phyloP scores from a whole-genome alignment of 2,797 vertebrate genomes.

The Todus mexicanus region DNA sequence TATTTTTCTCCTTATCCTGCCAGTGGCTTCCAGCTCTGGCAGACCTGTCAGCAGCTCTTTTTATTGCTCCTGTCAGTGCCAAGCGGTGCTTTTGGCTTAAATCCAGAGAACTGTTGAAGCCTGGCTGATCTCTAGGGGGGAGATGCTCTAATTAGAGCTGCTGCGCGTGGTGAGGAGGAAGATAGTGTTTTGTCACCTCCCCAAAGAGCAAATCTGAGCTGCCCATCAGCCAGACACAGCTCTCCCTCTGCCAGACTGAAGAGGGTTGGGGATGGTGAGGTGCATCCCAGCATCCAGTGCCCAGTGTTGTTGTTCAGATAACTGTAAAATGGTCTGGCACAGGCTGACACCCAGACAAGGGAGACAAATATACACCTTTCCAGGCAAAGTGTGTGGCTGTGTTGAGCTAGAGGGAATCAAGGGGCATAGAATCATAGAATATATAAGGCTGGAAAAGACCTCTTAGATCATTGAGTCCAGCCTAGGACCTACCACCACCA shows the following conservation, averaged over 20 bases:
- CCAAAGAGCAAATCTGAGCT: background rate
- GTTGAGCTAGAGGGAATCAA: background rate
- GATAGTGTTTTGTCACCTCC: background rate
- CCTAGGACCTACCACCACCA: no score
- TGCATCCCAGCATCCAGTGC: background rate
- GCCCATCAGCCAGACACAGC: background rate
- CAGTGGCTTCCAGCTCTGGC: background rate
- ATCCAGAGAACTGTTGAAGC: background rate
- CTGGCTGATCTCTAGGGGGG: background rate
- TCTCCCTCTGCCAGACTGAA: background rate
- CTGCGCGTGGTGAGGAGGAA: background rate
- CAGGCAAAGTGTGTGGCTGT: background rate
- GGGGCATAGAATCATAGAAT: no score
- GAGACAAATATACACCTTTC: background rate
- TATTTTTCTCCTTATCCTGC: background rate
- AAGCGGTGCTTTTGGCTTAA: background rate
- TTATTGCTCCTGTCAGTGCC: background rate
- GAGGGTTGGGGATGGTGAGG: background rate
- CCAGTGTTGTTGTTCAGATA: rapidly evolving
- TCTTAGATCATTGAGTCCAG: no score
- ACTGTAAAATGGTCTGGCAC: background rate
- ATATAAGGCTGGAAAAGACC: no score
- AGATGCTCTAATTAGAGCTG: background rate
- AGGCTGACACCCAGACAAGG: background rate
- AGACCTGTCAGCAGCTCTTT: background rate